phyloP scores from a whole-genome alignment of 2,888 invertebrate genomes.

The Cephus runcator region DNA sequence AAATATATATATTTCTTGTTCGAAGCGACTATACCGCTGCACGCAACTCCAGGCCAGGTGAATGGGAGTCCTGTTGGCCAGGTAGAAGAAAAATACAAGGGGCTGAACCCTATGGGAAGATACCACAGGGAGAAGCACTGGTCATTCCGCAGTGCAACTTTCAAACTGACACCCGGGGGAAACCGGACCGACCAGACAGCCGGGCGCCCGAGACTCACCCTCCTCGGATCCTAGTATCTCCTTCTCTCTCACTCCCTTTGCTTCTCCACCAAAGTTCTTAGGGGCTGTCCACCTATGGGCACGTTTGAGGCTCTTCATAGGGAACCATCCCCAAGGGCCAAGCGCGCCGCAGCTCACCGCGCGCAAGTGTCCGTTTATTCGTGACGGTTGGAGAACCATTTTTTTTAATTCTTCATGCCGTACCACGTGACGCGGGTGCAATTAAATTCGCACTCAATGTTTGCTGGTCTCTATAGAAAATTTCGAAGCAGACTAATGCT shows the following conservation, averaged over 20 bases:
- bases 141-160: constrained; percentile 39
- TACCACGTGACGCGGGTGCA: no score
- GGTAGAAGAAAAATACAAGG: constrained; percentile 13
- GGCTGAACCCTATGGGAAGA: constrained; percentile 31
- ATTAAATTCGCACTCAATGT: no score
- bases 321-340: no score
- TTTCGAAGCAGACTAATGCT: no score
- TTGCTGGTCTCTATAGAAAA: no score
- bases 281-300: not conserved
- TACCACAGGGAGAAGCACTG: constrained; percentile 25
- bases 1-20: no score
- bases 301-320: no score
- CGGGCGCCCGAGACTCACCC: constrained; percentile 45
- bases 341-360: no score
- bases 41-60: constrained; percentile 1
- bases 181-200: constrained; percentile 59
- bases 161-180: constrained; percentile 45
- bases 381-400: no score
- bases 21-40: not conserved
- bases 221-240: not conserved
- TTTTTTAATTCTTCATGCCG: no score
- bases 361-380: no score
- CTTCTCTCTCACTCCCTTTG: not conserved
- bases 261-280: not conserved
- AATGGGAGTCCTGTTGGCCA: not conserved